Base-by-base conservation (phyloP, 2,888 invertebrate genomes). In the Escarpia spicata region DNA sequence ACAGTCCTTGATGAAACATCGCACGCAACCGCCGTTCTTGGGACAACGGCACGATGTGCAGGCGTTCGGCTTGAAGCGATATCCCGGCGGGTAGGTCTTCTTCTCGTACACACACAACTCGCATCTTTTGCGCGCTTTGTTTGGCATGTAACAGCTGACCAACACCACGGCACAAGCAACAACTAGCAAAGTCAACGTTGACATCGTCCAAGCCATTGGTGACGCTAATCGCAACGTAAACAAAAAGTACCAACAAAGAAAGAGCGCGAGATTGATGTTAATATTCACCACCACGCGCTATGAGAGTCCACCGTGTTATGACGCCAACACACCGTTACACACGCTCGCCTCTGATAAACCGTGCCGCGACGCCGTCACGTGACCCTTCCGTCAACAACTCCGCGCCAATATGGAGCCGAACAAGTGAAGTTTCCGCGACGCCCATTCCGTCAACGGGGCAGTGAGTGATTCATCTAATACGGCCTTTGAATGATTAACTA, bases 1-100 rank as follows among this genome's bases (percentile, higher is more conserved):
- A 58, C 93, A 93, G 92, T 93, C 93, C 91, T 92, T 92, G 75
- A 93, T 91, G 43, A 92, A 92, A 58, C 93, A 93, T 15, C 90
- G 92, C 9, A 93, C 58, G 31, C 93, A 90, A 15, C 93, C 93
- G 3, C 93, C 93, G 44, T 58, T 91, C 15, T 52, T 91, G n/a
- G 93, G 93, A 92, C 93, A 93, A 60, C 91, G 93, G 45, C 93
- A 93, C 89, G 26, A 91, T 37, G 93, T 93, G 92, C 93, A 93
- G 6, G 92, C 60, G 92, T 93, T 92, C 3, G 93, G 93, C 12
- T 92, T 92, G 92, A 93, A 93, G 26, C 91, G 90, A 31, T 92
- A 90, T 3, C 93, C 93, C 19, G 92, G 92, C 15, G 19, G 19
- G 92, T 93, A 92, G 12, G 26, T 26, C 75, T 75, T 75, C 26